These are phyloP conservation scores for Caranx melampygus DNA, from an alignment of 2,113 vertebrate species.

Conservation along the genomic window DNA sequence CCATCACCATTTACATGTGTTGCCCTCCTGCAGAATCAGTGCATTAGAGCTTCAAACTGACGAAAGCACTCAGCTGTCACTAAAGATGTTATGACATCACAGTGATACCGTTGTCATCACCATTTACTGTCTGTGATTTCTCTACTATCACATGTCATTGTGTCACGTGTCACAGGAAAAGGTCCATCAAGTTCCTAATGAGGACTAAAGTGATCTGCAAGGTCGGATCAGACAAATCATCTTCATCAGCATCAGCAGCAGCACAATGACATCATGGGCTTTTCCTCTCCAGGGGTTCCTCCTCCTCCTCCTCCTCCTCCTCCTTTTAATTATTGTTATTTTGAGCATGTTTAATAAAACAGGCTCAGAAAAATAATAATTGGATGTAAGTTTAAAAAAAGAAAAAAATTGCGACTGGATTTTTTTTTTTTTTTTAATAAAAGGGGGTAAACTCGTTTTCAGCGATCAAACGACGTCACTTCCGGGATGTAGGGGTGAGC, in stretches of 20 bases:
- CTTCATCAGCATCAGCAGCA: background rate
- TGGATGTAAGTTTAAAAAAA: background rate
- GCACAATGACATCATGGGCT: slow-evolving; percentile 11
- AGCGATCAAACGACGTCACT: slow-evolving; percentile 60
- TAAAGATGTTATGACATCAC: no score
- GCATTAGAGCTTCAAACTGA: no score
- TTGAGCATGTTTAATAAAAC: no score
- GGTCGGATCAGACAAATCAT: background rate
- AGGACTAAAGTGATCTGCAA: background rate
- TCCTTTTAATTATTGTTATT: no score
- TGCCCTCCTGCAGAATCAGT: no score
- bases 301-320: no score
- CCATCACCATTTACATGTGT: no score
- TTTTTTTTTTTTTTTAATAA: background rate
- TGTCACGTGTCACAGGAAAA: no score
- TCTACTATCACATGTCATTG: no score
- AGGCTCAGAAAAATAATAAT: background rate
- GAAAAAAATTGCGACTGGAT: background rate
- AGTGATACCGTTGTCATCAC: no score
- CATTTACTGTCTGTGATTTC: no score
- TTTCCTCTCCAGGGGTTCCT: background rate
- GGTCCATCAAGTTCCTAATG: no score
- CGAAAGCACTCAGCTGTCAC: background rate
- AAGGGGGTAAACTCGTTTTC: slow-evolving; percentile 1
- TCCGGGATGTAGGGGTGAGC: slow-evolving; percentile 60